Conservation (phyloP, 2,797 vertebrate species). For the Mastacembelus armatus region DNA sequence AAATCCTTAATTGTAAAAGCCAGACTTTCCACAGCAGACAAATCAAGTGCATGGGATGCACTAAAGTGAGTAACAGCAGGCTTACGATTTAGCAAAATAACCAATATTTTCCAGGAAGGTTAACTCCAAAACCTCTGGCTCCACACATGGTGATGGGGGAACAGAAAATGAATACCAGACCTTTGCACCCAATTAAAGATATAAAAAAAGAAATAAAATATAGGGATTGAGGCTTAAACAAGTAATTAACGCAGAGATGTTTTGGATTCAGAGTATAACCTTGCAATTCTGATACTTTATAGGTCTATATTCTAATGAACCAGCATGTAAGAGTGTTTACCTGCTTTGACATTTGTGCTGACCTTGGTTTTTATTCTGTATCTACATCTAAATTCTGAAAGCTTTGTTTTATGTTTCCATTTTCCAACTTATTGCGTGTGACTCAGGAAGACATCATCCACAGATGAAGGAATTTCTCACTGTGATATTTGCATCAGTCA, state of each 20-base stretch:
- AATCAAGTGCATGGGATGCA: slow-evolving; percentile 56
- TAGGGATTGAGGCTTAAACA: slow-evolving; percentile 54
- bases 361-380: slow-evolving; percentile 1
- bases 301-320: slow-evolving; percentile 23
- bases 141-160: slow-evolving; percentile 50
- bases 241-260: slow-evolving; percentile 43
- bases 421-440: slow-evolving; percentile 23
- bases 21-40: slow-evolving; percentile 56
- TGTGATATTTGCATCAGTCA: slow-evolving; percentile 34
- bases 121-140: slow-evolving; percentile 67
- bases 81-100: slow-evolving; percentile 69
- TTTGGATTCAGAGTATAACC: slow-evolving; percentile 36
- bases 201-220: slow-evolving; percentile 53
- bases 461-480: slow-evolving; percentile 37
- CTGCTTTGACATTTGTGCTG: slow-evolving; percentile 7
- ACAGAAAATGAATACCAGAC: slow-evolving; percentile 76
- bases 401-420: slow-evolving; percentile 18
- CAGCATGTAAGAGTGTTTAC: slow-evolving; percentile 12
- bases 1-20: slow-evolving; percentile 53
- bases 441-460: slow-evolving; percentile 4
- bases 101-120: slow-evolving; percentile 69
- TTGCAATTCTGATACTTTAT: slow-evolving; percentile 37
- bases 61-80: slow-evolving; percentile 61
- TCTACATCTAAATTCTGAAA: neutral
- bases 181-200: slow-evolving; percentile 72